Base-by-base conservation (phyloP, 2,797 vertebrate species). In the Phylloscopus collybita region DNA sequence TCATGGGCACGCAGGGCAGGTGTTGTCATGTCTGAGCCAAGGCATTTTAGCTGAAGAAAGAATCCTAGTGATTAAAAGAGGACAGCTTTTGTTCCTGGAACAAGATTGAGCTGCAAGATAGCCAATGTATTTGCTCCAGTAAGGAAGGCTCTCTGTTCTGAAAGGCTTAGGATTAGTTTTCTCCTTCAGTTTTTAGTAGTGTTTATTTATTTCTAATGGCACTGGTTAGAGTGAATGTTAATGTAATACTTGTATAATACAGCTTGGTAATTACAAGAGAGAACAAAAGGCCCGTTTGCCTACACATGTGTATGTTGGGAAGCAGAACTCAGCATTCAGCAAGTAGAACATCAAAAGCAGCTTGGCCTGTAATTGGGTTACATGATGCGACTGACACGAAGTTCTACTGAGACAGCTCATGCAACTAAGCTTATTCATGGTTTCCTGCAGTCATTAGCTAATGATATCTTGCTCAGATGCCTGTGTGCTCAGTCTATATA, bases 391-490 rank as follows among this genome's bases (percentile, higher is more conserved):
- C 69, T 9, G 47, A 86, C 94, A 79, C 2, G 0, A 40, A 75
- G 80, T 4, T 62, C 87, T 86, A 12, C 66, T 25, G 90, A 72
- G 91, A 88, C 94, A 94, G 88, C 95, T 94, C 95, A 95, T 90
- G 73, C 71, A 60, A 42, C 91, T n/a, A 0, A 90, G 94, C 91
- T 94, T 95, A 86, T 93, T 96, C 90, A 91, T 81, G 95, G 49
- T 67, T 88, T 66, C 89, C 88, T 91, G 70, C 66, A 51, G 94
- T 97, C 95, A 96, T 76, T 84, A 84, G 95, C 94, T 96, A 96
- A 96, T 97, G 95, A 97, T 96, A 96, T 79, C 95, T 86, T 96
- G 74, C 73, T 60, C 40, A 92, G 49, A 86, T 92, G 84, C 67
- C 45, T 67, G 0, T 92, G 90, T 87, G 74, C 88, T 96, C 96